These are phyloP conservation scores for Onthophagus taurus DNA, from an alignment of 1,140 invertebrate genomes.

Conservation along the genomic window DNA sequence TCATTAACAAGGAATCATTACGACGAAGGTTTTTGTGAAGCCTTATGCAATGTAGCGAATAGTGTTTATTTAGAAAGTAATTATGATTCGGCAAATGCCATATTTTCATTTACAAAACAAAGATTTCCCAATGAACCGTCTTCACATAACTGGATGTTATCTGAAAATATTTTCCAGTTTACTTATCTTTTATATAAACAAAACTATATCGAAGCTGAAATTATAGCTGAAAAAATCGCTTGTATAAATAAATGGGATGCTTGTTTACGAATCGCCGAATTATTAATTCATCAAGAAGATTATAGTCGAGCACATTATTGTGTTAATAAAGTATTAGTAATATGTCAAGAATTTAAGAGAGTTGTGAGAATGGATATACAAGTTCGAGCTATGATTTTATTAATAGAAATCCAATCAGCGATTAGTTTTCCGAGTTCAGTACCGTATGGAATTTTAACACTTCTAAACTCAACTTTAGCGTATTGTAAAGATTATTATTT, in stretches of 20 bases:
- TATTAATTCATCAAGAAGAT: constrained; percentile 59
- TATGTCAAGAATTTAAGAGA: constrained; percentile 1
- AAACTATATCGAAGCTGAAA: constrained; percentile 66
- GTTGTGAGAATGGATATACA: constrained; percentile 45
- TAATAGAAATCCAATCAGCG: constrained; percentile 55
- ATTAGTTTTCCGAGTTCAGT: constrained; percentile 39
- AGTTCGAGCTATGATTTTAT: constrained; percentile 58
- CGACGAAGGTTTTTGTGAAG: constrained; percentile 58
- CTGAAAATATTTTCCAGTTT: constrained; percentile 53
- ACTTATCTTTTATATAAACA: constrained; percentile 52
- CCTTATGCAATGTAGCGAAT: constrained; percentile 59
- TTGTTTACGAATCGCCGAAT: constrained; percentile 52
- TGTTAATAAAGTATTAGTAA: constrained; percentile 46
- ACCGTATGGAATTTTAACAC: constrained; percentile 44
- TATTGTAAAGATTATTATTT: constrained; percentile 62
- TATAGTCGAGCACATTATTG: constrained; percentile 49
- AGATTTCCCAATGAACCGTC: constrained; percentile 52
- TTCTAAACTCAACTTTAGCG: constrained; percentile 61
- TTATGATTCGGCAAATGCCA: constrained; percentile 42
- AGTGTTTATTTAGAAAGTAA: constrained; percentile 54
- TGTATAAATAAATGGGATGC: constrained; percentile 62
- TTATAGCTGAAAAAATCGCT: constrained; percentile 60
- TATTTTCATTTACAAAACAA: constrained; percentile 49
- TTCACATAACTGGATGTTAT: constrained; percentile 56
- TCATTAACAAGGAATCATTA: constrained; percentile 48